Evolutionary conservation across 1,140 invertebrate genomes (phyloP), one percentile per base, ranked within the genome.

Genomic region (Bombus breviceps): DNA sequence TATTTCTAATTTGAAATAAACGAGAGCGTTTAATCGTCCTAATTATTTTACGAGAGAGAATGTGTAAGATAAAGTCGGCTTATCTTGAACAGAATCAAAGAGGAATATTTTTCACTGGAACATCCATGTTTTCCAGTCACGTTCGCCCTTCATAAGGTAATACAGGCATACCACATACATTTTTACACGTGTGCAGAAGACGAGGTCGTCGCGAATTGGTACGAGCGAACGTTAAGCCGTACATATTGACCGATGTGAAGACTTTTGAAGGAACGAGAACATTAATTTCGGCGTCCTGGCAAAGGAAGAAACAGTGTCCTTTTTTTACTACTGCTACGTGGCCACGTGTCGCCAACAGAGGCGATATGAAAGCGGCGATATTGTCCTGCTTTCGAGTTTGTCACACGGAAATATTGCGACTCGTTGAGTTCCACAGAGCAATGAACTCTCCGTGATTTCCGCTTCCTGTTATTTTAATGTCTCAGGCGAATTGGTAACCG

Each of bases 211-310:
- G 53, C 13, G 43, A 4, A 64, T 37, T 64, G 71, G n/a, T 57
- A 5, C n/a, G 57, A 28, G 15, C n/a, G 59, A 66, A 53, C 43
- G 85, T 84, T 89, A 89, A 90, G 85, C 81, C 78, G 79, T 81
- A 90, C 80, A 89, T 87, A 89, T 90, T 86, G 84, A 81, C 59
- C 78, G 34, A 47, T 15, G 66, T 9, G 53, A 43, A 79, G 41
- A 79, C 69, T 86, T 89, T 81, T 28, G 43, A 79, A 59, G 87
- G 39, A 69, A 87, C 57, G 41, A 18, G 73, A 66, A 79, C 87
- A 71, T 88, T 87, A 84, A 84, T 88, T 87, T 82, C 71, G 47
- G 79, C 86, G 47, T 53, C 32, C 43, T 5, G 12, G 79, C 8
- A 32, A 62, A 34, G 12, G 13, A 41, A 43, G 53, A 47, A 43